Evolutionary conservation across 2,797 vertebrate species (phyloP).

Genomic region (Semotilus atromaculatus): DNA sequence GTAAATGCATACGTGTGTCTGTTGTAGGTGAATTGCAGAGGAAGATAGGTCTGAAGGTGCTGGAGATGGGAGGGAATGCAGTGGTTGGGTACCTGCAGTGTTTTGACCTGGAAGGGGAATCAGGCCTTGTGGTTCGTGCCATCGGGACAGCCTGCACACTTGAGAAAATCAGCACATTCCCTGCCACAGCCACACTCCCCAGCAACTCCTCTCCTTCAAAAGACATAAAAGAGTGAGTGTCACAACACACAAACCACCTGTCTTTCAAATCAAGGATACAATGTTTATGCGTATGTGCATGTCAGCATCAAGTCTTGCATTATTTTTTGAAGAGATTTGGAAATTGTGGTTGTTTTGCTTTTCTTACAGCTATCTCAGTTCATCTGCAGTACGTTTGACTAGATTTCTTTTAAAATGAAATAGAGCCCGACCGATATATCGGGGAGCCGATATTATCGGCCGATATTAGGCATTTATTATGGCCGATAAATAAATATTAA

Average conservation of each 20-base stretch:
- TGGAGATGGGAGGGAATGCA: slow-evolving; percentile 98
- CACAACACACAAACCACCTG: background rate
- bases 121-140: slow-evolving; percentile 95
- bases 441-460: too few species aligned
- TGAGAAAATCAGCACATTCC: slow-evolving; percentile 89
- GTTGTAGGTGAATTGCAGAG: slow-evolving; percentile 93
- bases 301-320: background rate
- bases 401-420: background rate
- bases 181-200: slow-evolving; percentile 75
- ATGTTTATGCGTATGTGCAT: background rate
- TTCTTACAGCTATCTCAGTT: slow-evolving; percentile 1
- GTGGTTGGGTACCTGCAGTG: slow-evolving; percentile 98
- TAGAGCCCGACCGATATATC: too few species aligned
- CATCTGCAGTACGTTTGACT: background rate
- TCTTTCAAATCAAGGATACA: background rate
- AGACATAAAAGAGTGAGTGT: slow-evolving; percentile 99
- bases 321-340: background rate
- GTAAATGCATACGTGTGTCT: slow-evolving; percentile 18
- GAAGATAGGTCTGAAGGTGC: slow-evolving; percentile 97
- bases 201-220: slow-evolving; percentile 95
- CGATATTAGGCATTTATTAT: too few species aligned
- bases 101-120: slow-evolving; percentile 98
- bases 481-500: too few species aligned
- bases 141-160: slow-evolving; percentile 97
- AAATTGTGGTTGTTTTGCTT: background rate